These are phyloP conservation scores for Melanophora roralis DNA, from an alignment of 2,888 invertebrate species.

Conservation along the genomic window DNA sequence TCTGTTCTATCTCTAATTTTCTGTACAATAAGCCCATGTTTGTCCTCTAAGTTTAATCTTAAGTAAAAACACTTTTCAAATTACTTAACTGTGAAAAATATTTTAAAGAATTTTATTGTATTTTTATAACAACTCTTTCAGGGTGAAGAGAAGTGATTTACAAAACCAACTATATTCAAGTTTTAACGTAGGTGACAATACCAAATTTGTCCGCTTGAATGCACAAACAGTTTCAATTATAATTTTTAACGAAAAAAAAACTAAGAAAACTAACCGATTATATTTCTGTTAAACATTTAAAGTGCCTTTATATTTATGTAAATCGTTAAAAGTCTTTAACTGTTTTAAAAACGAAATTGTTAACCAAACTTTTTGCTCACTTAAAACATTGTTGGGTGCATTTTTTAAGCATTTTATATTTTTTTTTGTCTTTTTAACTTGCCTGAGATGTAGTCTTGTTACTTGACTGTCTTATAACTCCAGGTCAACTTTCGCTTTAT, in stretches of 20 bases:
- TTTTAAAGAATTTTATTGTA: too few species aligned
- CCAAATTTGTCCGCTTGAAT: constrained; percentile 44
- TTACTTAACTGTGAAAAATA: too few species aligned
- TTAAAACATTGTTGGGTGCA: background rate
- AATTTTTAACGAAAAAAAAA: background rate
- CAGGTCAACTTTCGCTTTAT: constrained; percentile 75
- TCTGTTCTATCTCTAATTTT: too few species aligned
- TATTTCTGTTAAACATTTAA: constrained; percentile 41
- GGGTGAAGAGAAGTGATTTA: too few species aligned
- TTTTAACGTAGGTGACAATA: constrained; percentile 45
- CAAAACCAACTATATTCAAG: too few species aligned
- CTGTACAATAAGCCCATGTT: too few species aligned
- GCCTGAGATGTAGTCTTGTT: constrained; percentile 4
- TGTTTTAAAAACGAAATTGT: background rate
- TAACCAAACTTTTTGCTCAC: too few species aligned
- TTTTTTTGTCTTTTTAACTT: background rate
- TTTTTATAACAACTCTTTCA: too few species aligned
- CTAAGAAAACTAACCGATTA: background rate
- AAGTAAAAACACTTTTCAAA: background rate
- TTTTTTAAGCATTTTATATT: constrained; percentile 15
- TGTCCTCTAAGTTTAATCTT: background rate
- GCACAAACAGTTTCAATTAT: constrained; percentile 28
- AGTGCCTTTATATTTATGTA: constrained; percentile 49
- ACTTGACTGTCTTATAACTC: constrained; percentile 63
- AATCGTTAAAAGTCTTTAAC: constrained; percentile 32